Evolutionary conservation across 2,797 vertebrate genomes (phyloP).

Genomic region (Balearica regulorum): DNA sequence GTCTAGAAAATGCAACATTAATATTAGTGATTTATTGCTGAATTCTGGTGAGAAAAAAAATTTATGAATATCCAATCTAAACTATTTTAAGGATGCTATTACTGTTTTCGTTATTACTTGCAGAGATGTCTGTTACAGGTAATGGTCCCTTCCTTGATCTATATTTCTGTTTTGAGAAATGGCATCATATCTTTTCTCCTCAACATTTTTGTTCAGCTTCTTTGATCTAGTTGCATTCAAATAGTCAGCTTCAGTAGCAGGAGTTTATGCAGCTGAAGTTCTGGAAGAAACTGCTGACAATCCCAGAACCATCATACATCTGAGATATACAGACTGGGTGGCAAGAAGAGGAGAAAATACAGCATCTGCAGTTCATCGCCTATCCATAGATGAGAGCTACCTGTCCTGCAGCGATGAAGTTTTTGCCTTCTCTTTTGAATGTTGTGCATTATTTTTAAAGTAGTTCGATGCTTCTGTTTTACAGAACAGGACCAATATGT

Average conservation of each 20-base stretch:
- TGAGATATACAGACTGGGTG: neutral
- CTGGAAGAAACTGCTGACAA: neutral
- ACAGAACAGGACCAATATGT: neutral
- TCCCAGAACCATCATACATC: neutral
- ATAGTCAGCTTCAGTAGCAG: neutral
- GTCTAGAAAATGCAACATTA: neutral
- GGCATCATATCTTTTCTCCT: neutral
- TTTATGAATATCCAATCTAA: neutral
- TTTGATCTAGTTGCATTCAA: neutral
- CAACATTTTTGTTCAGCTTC: neutral
- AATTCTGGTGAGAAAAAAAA: neutral
- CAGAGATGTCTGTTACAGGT: neutral
- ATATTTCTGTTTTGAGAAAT: neutral
- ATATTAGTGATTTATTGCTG: neutral
- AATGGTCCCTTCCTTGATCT: neutral
- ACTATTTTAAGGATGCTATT: neutral
- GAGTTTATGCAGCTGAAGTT: neutral
- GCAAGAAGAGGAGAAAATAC: neutral
- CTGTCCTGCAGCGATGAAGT: neutral
- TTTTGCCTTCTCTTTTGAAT: neutral
- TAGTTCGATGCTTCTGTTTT: neutral
- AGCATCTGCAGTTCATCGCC: neutral
- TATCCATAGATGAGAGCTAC: neutral
- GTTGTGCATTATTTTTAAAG: neutral
- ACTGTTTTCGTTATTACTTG: neutral